Evolutionary conservation across 2,113 vertebrate genomes (phyloP).

Genomic region (Dromiciops gliroides): DNA sequence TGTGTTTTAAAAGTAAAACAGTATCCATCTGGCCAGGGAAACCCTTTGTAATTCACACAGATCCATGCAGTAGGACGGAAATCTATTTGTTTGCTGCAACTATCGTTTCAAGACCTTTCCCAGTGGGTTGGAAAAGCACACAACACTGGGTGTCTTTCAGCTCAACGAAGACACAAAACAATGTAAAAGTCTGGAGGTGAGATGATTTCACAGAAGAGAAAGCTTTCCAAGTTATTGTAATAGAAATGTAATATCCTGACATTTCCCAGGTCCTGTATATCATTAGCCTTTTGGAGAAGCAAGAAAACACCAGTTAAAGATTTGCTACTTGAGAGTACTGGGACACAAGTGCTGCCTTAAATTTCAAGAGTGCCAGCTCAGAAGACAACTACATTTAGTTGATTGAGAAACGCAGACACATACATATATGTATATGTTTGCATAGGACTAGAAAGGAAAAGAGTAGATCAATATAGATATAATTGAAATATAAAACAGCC

Average conservation of each 20-base stretch:
- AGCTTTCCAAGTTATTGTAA: not conserved
- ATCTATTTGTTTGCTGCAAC: not conserved
- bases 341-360: not conserved
- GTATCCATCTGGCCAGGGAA: not conserved
- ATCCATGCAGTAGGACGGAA: not conserved
- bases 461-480: not conserved
- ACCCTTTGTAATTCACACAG: not conserved
- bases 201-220: not conserved
- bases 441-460: not conserved
- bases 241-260: not conserved
- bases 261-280: not conserved
- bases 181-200: not conserved
- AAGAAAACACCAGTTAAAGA: not conserved
- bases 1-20: slow-evolving; percentile 40
- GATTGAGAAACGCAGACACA: not conserved
- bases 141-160: not conserved
- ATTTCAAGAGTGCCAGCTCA: not conserved
- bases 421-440: not conserved
- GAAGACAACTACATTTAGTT: not conserved
- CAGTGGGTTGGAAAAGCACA: not conserved
- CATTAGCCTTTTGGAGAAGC: not conserved
- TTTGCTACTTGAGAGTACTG: not conserved
- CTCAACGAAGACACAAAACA: too few relatives aligned
- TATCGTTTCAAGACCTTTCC: not conserved
- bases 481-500: not conserved